Base-by-base conservation (phyloP, 1,140 invertebrate genomes). In the Rhagoletis pomonella region DNA sequence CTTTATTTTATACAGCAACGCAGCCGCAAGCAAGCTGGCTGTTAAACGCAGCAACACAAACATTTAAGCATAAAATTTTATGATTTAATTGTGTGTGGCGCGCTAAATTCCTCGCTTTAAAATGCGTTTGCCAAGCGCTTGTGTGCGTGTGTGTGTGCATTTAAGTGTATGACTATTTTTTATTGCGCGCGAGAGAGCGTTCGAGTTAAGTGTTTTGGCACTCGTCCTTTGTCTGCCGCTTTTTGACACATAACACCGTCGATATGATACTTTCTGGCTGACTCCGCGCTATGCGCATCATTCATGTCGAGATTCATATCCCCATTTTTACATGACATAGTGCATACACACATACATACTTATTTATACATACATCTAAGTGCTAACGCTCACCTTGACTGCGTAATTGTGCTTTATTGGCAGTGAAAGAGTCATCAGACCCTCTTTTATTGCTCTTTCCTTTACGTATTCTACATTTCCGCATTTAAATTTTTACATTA, bases 11-110 rank as follows among this genome's bases (percentile, higher is more conserved):
- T 29, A 29, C 29, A 29, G 29, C 29, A 29, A 29, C 29, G 29
- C 29, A 29, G 29, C 29, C 29, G 29, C 29, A 29, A 29, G 29
- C 29, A 29, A 29, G 29, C 29, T 29, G 3, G 73, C n/a, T 1
- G 6, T 50, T 50, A 10, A 29, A 9, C 29, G 9, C 44, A 6
- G 64, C 4, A 42, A 55, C 7, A 19, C n/a, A 55, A 3, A 77
- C 6, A 17, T 50, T n/a, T 10, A n/a, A 0, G n/a, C 17, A 10
- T n/a, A 9, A 17, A 55, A 55, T 55, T 81, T 7, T 55, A 81
- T 81, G 73, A 81, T 81, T 81, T 81, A 81, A 81, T 81, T 81
- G 73, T 81, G 47, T 81, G n/a, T 81, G 69, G 73, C 73, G n/a
- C 6, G 14, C 17, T 55, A 55, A 55, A 81, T 55, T 7, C 73